phyloP scores from a whole-genome alignment of 2,797 vertebrate genomes.

The Nannoperca obscura region DNA sequence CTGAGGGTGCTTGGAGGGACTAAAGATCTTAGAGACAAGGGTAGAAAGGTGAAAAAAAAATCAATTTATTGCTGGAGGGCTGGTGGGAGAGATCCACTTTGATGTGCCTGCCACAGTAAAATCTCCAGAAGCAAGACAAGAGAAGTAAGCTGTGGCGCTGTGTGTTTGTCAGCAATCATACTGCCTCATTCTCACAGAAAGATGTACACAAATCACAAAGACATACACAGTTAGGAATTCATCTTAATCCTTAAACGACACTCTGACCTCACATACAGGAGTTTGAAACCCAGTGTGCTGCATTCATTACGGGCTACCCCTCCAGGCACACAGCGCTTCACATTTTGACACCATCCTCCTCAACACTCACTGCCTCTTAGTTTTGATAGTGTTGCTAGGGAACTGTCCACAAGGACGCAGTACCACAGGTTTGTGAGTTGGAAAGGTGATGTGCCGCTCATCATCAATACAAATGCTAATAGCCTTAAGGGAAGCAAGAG shows the following conservation, averaged over 20 bases:
- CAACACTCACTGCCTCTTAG: constrained; percentile 57
- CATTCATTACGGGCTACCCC: constrained; percentile 52
- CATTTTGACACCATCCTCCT: constrained; percentile 64
- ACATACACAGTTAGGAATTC: constrained; percentile 22
- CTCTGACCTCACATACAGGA: constrained; percentile 49
- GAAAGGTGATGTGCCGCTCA: constrained; percentile 65
- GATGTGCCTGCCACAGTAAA: constrained; percentile 72
- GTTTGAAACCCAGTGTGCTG: constrained; percentile 56
- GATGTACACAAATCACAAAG: background rate
- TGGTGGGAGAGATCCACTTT: constrained; percentile 70
- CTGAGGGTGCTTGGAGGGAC: constrained; percentile 40
- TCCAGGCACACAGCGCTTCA: constrained; percentile 48
- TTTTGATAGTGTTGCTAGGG: constrained; percentile 83
- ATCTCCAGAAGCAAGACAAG: constrained; percentile 60
- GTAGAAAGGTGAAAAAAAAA: constrained; percentile 54
- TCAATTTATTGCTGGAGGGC: constrained; percentile 65
- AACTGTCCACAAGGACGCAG: constrained; percentile 78
- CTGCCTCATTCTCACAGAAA: constrained; percentile 29
- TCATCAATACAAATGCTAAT: constrained; percentile 75
- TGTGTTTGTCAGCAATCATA: constrained; percentile 34
- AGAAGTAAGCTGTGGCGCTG: constrained; percentile 37
- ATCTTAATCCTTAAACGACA: constrained; percentile 48
- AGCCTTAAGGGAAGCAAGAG: constrained; percentile 72
- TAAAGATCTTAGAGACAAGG: constrained; percentile 63
- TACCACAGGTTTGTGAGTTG: constrained; percentile 61